These are phyloP conservation scores for Chaenogobius annularis DNA, from an alignment of 2,113 vertebrate species.

Conservation along the genomic window DNA sequence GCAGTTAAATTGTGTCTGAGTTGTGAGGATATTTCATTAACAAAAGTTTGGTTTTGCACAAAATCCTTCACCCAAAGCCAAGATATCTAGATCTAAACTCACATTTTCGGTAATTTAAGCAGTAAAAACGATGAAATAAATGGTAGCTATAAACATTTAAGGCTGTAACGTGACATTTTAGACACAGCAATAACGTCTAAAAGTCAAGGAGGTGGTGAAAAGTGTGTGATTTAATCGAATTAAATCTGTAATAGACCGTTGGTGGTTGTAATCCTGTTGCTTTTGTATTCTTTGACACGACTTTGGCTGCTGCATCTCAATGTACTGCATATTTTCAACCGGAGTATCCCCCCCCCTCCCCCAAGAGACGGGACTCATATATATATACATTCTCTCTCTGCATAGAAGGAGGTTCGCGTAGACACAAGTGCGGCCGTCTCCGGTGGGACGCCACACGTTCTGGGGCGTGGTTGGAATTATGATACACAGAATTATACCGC, in stretches of 20 bases:
- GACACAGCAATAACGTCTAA: too few relatives aligned
- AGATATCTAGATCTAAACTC: neutral
- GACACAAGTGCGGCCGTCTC: neutral
- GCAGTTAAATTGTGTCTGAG: too few relatives aligned
- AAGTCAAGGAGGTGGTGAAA: neutral
- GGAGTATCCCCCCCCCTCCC: too few relatives aligned
- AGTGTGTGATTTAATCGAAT: neutral
- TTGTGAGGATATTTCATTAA: too few relatives aligned
- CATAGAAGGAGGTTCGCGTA: neutral
- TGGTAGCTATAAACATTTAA: too few relatives aligned
- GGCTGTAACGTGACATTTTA: too few relatives aligned
- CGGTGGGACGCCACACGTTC: constrained; percentile 22
- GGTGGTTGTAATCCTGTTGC: neutral
- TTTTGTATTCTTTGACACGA: neutral
- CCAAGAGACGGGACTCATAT: neutral
- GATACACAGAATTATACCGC: too few relatives aligned
- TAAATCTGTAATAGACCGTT: neutral
- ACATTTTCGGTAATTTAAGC: too few relatives aligned
- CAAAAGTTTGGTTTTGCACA: too few relatives aligned
- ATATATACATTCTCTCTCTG: neutral
- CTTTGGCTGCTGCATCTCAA: neutral
- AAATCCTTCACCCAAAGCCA: neutral
- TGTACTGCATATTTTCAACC: neutral
- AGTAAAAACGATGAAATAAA: too few relatives aligned
- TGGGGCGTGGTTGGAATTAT: neutral